These are phyloP conservation scores for Pelobates cultripes DNA, from an alignment of 2,797 vertebrate genomes.

Conservation along the genomic window DNA sequence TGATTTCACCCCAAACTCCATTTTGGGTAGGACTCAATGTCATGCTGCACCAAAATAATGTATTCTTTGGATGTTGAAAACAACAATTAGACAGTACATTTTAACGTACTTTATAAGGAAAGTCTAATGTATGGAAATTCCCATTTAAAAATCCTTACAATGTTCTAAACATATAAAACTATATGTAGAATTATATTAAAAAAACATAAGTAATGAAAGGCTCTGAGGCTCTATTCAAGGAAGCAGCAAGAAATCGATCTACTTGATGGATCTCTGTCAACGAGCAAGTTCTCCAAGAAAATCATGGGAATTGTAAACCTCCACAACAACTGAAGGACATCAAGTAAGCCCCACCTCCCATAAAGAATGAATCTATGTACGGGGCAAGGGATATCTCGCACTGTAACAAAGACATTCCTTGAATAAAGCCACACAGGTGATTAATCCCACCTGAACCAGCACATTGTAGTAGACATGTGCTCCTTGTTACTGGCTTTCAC, in stretches of 20 bases:
- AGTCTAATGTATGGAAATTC: not conserved
- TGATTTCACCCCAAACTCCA: no score
- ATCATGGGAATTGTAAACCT: not conserved
- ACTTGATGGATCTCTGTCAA: not conserved
- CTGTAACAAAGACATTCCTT: not conserved
- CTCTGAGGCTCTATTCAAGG: not conserved
- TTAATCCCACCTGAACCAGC: not conserved
- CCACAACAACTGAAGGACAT: no score
- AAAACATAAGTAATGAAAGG: not conserved
- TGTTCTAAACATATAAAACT: not conserved
- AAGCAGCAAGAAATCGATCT: no score
- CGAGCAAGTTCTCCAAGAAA: not conserved
- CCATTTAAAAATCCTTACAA: not conserved
- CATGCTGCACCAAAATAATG: no score
- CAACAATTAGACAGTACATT: not conserved
- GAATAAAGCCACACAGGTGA: not conserved
- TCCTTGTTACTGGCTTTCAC: not conserved
- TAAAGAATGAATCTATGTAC: no score
- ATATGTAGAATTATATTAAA: not conserved
- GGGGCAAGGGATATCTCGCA: no score
- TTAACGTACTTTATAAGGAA: not conserved
- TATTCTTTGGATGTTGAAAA: no score
- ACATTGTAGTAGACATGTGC: not conserved
- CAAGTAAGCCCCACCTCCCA: no score
- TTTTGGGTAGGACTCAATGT: no score